These are phyloP conservation scores for Stichodactyla helianthus DNA, from an alignment of 64 coral and sea anemone genomes.

Conservation along the genomic window DNA sequence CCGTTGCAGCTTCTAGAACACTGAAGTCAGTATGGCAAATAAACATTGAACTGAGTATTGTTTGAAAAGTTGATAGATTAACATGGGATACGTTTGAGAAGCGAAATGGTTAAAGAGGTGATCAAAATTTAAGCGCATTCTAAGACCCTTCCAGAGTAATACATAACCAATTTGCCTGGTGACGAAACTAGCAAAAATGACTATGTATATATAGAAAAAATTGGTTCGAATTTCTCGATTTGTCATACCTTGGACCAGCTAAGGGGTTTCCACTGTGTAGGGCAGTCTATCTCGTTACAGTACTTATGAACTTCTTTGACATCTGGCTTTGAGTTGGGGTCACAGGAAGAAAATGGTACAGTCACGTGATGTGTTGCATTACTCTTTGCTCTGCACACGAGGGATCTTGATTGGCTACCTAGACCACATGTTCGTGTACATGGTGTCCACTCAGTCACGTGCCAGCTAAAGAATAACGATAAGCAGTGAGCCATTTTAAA, in stretches of 20 bases:
- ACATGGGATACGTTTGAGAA: too few relatives aligned
- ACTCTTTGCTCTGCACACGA: conserved; percentile 45
- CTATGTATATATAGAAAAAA: neutral
- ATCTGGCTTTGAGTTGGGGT: conserved; percentile 1
- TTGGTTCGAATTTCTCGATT: too few relatives aligned
- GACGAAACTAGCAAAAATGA: too few relatives aligned
- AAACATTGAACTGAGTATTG: too few relatives aligned
- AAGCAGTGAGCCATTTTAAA: too few relatives aligned
- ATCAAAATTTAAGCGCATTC: too few relatives aligned
- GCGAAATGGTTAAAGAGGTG: too few relatives aligned
- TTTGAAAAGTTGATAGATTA: too few relatives aligned
- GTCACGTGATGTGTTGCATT: conserved; percentile 6
- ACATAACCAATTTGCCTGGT: too few relatives aligned
- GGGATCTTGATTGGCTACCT: conserved; percentile 44
- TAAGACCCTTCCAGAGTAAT: too few relatives aligned
- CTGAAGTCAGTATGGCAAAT: neutral
- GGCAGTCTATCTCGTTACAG: conserved; percentile 56
- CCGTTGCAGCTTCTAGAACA: conserved; percentile 69
- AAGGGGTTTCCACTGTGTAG: conserved; percentile 43
- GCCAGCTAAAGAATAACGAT: conserved; percentile 44
- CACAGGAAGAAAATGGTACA: conserved; percentile 25
- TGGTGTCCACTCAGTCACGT: conserved; percentile 54
- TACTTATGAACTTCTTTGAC: conserved; percentile 36
- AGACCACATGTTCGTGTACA: conserved; percentile 75
- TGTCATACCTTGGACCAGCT: conserved; percentile 52